Evolutionary conservation across 2,113 vertebrate species (phyloP), one percentile per base, ranked within the genome.

Genomic region (Canis aureus): DNA sequence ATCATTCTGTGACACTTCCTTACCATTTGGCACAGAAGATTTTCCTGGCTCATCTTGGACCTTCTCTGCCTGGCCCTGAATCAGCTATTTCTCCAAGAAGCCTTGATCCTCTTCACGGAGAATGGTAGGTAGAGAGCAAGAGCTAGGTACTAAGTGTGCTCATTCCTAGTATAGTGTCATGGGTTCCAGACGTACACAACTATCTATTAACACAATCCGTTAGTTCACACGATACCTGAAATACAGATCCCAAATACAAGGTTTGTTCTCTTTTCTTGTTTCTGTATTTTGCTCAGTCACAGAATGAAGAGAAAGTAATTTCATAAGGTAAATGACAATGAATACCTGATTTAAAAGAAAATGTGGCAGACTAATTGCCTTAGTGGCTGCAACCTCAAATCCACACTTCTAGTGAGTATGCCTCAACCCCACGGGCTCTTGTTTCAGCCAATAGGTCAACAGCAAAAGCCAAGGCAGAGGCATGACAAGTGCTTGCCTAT

Each of bases 341-440:
- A 78, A 43, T 85, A 66, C 23, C 32, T 57, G 53, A n/a, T 23
- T 83, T 38, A 5, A 51, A 85, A 90, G 59, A 27, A 49, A 4
- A 20, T 17, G n/a, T 27, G 3, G n/a, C 74, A 49, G 7, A 78
- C 16, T 57, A 22, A 25, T 7, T 76, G 3, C 12, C 62, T 78
- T 35, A 12, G 19, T 53, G 53, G 23, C 16, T 32, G 9, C 2
- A 60, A 9, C 15, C 22, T 32, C n/a, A 8, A 55, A 69, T 38
- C 7, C 19, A 85, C 0, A n/a, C 1, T 25, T 74, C 62, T 35
- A 20, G 5, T 51, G 60, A 67, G 29, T 43, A 9, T 4, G 29
- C 32, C 20, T 3, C 1, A 3, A 3, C 7, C 12, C 8, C 13
- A 15, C 0, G 8, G 57, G 27, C n/a, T 35, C 22, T 57, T 51